Evolutionary conservation across 1,140 invertebrate genomes (phyloP).

Genomic region (Listronotus bonariensis): DNA sequence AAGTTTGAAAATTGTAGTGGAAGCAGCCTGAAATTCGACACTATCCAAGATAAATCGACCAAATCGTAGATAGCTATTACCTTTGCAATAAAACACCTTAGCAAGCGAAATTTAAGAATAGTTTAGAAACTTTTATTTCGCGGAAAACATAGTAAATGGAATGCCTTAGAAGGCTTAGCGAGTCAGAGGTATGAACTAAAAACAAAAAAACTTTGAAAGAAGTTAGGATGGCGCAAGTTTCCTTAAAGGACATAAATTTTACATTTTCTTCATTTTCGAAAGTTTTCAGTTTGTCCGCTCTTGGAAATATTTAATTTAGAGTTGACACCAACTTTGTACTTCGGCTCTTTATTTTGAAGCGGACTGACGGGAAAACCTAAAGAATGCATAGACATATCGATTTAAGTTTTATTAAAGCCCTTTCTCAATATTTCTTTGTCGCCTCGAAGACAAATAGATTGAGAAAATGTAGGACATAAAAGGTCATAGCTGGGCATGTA

Average conservation of each 20-base stretch:
- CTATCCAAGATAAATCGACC: no score
- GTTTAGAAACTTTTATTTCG: conserved; percentile 26
- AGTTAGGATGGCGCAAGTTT: conserved; percentile 31
- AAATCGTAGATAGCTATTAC: no score
- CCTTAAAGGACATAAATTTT: conserved; percentile 38
- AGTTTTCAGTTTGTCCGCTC: conserved; percentile 35
- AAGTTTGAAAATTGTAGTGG: no score
- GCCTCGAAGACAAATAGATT: conserved; percentile 29
- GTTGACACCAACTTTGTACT: conserved; percentile 37
- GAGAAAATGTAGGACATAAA: conserved; percentile 21
- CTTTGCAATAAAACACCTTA: no score
- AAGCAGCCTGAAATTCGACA: no score
- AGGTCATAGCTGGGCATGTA: conserved; percentile 14
- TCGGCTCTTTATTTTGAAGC: conserved; percentile 30
- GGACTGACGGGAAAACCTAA: conserved; percentile 22
- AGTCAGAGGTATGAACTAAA: conserved; percentile 22
- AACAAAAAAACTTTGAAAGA: conserved; percentile 31
- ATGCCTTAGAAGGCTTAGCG: conserved; percentile 8
- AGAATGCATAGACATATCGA: conserved; percentile 39
- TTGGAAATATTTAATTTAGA: conserved; percentile 40
- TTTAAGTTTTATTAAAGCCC: conserved; percentile 38
- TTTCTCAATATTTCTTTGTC: conserved; percentile 31
- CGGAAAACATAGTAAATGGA: conserved; percentile 21
- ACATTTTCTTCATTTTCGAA: conserved; percentile 38
- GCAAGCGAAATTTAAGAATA: not conserved